phyloP scores from a whole-genome alignment of 2,113 vertebrate species.

The Elgaria multicarinata region DNA sequence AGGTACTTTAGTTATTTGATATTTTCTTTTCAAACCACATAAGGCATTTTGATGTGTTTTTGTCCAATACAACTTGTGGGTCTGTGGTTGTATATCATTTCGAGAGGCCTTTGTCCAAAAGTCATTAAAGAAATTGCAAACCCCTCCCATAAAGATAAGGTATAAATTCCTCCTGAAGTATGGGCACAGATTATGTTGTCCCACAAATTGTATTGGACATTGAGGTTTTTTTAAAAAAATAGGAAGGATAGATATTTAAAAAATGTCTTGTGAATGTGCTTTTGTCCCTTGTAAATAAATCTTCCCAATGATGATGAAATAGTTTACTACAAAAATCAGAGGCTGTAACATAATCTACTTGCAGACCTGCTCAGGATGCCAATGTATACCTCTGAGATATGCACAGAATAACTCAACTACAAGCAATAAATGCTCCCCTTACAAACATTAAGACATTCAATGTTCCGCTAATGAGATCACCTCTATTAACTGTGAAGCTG shows the following conservation, averaged over 20 bases:
- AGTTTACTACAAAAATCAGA: background rate
- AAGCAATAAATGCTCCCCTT: slow-evolving; percentile 47
- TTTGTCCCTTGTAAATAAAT: background rate
- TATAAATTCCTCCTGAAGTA: background rate
- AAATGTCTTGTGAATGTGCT: background rate
- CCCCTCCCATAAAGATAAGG: background rate
- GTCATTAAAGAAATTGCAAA: background rate
- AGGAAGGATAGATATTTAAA: background rate
- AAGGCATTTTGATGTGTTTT: background rate
- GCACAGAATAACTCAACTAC: background rate
- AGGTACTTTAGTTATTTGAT: background rate
- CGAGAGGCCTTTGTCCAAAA: too few relatives aligned
- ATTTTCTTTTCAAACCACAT: background rate
- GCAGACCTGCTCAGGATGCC: slow-evolving; percentile 3
- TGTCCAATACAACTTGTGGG: too few relatives aligned
- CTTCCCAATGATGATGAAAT: background rate
- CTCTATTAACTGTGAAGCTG: slow-evolving; percentile 64
- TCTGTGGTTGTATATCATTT: too few relatives aligned
- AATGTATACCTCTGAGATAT: slow-evolving; percentile 41
- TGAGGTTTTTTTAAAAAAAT: background rate
- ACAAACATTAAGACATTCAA: slow-evolving; percentile 55
- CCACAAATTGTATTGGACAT: too few relatives aligned
- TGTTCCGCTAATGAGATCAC: slow-evolving; percentile 60
- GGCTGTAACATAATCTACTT: slow-evolving; percentile 17
- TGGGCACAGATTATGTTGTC: background rate